Percentiles rank a stretch among this genome's conserved stretches.
These are phyloP conservation scores for Lepeophtheirus nordmannii DNA, from an alignment of 2,888 invertebrate species.

Conservation along the genomic window DNA sequence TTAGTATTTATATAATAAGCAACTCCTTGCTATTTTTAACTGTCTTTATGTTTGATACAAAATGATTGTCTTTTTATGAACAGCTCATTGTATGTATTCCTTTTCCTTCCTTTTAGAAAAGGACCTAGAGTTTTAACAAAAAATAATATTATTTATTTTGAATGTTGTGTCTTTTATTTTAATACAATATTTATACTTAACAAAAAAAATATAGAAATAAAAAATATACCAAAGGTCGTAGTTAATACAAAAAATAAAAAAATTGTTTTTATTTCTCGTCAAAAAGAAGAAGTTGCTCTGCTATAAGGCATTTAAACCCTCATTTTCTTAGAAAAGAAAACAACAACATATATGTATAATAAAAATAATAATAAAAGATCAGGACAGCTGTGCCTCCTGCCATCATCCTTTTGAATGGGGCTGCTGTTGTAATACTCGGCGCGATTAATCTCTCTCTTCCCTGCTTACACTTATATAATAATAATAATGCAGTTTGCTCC, in stretches of 20 bases:
- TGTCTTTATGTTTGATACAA: neutral
- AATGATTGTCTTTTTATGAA: no score
- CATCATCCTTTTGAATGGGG: neutral
- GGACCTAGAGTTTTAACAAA: no score
- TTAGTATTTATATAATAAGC: neutral
- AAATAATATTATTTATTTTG: no score
- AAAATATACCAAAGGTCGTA: no score
- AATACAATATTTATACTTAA: no score
- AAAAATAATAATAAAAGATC: neutral
- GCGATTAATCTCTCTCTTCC: neutral
- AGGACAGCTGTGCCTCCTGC: neutral
- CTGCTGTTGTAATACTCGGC: neutral
- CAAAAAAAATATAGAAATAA: no score
- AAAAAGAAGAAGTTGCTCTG: no score
- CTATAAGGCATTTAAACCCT: neutral
- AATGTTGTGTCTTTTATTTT: no score
- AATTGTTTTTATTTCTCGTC: no score
- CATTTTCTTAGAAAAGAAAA: neutral
- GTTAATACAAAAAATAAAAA: no score
- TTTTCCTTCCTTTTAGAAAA: no score
- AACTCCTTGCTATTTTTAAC: neutral
- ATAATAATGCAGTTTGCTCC: slow-evolving; percentile 1
- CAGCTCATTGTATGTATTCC: no score
- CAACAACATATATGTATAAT: neutral
- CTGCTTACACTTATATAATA: neutral